Conservation (phyloP, 2,888 invertebrate species). For the Mongoloraphidia duomilia region DNA sequence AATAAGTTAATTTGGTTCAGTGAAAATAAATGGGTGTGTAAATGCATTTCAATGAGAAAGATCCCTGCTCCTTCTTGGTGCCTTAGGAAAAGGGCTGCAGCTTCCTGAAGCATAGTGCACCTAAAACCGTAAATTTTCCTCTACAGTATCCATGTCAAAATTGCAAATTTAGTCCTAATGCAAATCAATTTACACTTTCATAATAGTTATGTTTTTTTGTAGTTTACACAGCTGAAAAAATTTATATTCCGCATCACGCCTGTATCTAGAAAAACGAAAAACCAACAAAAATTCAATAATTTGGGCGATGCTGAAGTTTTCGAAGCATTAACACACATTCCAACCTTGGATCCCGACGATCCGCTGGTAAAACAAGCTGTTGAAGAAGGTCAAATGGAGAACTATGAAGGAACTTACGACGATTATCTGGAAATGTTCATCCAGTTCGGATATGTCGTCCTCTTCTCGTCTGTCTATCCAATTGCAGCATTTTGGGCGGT, state of each 20-base stretch:
- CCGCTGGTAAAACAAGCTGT: constrained; percentile 33
- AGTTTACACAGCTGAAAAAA: constrained; percentile 6
- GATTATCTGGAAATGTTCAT: constrained; percentile 67
- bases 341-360: constrained; percentile 31
- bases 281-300: neutral
- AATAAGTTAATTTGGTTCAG: too few species aligned
- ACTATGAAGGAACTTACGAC: constrained; percentile 59
- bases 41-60: too few species aligned
- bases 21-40: too few species aligned
- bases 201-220: neutral
- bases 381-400: constrained; percentile 48
- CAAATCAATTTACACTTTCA: too few species aligned
- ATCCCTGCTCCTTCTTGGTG: too few species aligned
- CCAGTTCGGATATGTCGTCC: constrained; percentile 64
- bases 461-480: constrained; percentile 65
- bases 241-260: neutral
- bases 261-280: neutral
- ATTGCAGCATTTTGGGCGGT: constrained; percentile 61
- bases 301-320: too few species aligned
- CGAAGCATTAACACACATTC: constrained; percentile 17
- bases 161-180: too few species aligned
- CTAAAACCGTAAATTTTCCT: too few species aligned
- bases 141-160: too few species aligned
- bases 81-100: too few species aligned
- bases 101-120: too few species aligned